A percentile compares a stretch with the other conserved stretches of the same genome.
These are phyloP conservation scores for Lordiphosa fenestrarum DNA, from an alignment of 2,888 invertebrate species.

Conservation along the genomic window DNA sequence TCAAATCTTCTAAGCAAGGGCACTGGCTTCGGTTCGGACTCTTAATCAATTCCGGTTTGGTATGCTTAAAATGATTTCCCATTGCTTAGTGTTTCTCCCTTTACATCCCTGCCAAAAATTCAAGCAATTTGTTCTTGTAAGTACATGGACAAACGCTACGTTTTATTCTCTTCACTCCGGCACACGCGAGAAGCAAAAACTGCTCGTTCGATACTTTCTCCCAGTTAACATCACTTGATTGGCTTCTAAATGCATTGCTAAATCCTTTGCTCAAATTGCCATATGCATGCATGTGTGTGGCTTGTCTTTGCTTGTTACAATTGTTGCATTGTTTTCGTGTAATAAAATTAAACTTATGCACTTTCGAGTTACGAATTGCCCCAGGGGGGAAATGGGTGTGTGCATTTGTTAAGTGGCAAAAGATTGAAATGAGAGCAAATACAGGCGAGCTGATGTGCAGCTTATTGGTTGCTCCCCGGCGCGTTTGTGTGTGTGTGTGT, in stretches of 20 bases:
- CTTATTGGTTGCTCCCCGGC: conserved; percentile 57
- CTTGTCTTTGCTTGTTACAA: conserved; percentile 42
- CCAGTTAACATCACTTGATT: conserved; percentile 57
- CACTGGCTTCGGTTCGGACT: no score
- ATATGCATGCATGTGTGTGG: conserved; percentile 30
- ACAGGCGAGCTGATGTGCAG: conserved; percentile 46
- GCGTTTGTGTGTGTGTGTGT: conserved; percentile 21
- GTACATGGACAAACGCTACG: no score
- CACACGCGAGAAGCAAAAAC: conserved; percentile 7
- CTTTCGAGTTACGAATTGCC: conserved; percentile 29
- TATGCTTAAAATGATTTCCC: no score
- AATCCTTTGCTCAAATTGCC: conserved; percentile 69
- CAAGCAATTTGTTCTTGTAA: no score
- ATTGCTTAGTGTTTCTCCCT: no score
- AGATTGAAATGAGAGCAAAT: conserved; percentile 67
- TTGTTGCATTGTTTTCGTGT: conserved; percentile 69
- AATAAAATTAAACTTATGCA: conserved; percentile 72
- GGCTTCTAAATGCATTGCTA: conserved; percentile 65
- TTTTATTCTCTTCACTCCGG: no score
- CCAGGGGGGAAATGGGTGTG: conserved; percentile 44
- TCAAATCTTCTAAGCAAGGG: no score
- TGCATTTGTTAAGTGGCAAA: conserved; percentile 73
- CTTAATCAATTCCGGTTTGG: no score
- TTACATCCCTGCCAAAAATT: no score
- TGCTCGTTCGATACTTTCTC: conserved; percentile 26